Conservation (phyloP, 2,888 invertebrate species). For the Thymelicus acteon region DNA sequence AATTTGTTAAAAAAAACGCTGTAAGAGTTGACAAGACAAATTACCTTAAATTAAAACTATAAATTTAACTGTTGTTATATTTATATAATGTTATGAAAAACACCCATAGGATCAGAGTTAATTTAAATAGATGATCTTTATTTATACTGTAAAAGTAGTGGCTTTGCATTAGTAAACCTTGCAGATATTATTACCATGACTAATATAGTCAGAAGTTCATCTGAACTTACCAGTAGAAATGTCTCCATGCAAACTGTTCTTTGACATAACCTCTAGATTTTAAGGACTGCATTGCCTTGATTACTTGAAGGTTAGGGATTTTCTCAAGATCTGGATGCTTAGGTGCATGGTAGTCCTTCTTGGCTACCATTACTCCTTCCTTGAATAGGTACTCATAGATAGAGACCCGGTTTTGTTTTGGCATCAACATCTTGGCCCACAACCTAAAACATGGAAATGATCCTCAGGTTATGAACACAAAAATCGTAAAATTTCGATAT, state of each 20-base stretch:
- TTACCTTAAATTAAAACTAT: too few relatives aligned
- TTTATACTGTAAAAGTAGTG: too few relatives aligned
- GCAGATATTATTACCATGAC: neutral
- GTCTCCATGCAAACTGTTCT: slow-evolving; percentile 99
- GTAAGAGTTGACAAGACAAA: too few relatives aligned
- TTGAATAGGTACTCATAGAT: slow-evolving; percentile 99
- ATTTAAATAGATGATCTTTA: too few relatives aligned
- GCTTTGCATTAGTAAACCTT: too few relatives aligned
- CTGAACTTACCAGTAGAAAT: slow-evolving; percentile 96
- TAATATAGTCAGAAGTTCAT: neutral
- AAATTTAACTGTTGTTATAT: too few relatives aligned
- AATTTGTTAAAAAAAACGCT: too few relatives aligned
- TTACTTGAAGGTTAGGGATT: slow-evolving; percentile 99
- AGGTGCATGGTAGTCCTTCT: slow-evolving; percentile 99
- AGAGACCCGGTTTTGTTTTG: slow-evolving; percentile 97
- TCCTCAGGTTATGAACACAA: slow-evolving; percentile 53
- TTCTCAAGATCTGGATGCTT: slow-evolving; percentile 98
- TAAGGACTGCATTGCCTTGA: slow-evolving; percentile 98
- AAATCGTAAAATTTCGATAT: slow-evolving; percentile 8
- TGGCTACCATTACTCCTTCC: slow-evolving; percentile 99
- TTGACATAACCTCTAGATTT: slow-evolving; percentile 99
- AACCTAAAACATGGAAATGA: slow-evolving; percentile 68
- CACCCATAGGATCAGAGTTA: too few relatives aligned
- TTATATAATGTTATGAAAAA: too few relatives aligned
- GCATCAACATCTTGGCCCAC: slow-evolving; percentile 98